phyloP scores from a whole-genome alignment of 2,888 invertebrate species.

The Silvanus unidentatus region DNA sequence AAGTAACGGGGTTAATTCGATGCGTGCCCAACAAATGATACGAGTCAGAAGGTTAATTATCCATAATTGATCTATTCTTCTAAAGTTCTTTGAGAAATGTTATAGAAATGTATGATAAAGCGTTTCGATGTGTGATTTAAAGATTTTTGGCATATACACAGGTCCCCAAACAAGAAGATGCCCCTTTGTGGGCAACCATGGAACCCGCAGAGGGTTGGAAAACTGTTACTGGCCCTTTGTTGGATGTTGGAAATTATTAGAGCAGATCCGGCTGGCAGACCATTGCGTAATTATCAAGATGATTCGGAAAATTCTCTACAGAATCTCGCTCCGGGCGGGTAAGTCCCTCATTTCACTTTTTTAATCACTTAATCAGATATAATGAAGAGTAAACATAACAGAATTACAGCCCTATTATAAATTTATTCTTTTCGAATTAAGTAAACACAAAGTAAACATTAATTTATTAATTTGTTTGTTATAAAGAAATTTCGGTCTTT shows the following conservation, averaged over 20 bases:
- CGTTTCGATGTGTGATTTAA: no score
- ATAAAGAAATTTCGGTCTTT: no score
- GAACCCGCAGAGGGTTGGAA: constrained; percentile 16
- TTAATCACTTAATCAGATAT: neutral
- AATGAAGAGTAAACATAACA: no score
- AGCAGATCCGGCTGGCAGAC: no score
- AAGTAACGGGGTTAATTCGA: constrained; percentile 11
- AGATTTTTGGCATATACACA: constrained; percentile 11
- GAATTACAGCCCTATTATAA: no score
- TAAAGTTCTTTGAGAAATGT: neutral
- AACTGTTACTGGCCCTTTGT: no score
- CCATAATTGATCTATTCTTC: constrained; percentile 10
- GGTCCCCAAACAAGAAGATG: constrained; percentile 12
- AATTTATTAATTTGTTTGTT: no score
- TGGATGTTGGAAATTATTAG: no score
- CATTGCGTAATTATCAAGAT: neutral
- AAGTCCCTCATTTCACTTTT: neutral
- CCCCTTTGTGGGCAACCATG: constrained; percentile 16
- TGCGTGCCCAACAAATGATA: constrained; percentile 8
- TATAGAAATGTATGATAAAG: no score
- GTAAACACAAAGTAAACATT: no score
- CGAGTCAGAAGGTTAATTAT: constrained; percentile 12
- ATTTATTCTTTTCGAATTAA: no score
- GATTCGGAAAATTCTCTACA: constrained; percentile 1
- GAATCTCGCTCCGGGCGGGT: neutral